Percentiles rank a stretch among this genome's conserved stretches.
phyloP scores from a whole-genome alignment of 2,797 vertebrate genomes.

The Pipistrellus pipistrellus region DNA sequence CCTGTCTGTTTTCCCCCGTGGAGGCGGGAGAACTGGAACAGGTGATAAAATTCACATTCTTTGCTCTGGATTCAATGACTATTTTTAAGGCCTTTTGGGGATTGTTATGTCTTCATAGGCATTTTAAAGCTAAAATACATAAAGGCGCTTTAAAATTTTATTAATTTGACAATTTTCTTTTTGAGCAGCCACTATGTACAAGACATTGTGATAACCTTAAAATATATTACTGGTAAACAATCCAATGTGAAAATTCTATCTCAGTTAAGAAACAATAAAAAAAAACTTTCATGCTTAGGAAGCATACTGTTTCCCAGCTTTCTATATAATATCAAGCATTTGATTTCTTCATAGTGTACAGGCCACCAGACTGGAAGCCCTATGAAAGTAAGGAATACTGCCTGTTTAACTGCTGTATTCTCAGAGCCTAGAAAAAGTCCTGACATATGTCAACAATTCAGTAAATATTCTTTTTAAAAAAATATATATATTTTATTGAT shows the following conservation, averaged over 20 bases:
- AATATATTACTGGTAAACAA: constrained; percentile 22
- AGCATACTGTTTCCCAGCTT: not conserved
- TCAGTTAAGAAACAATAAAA: constrained; percentile 43
- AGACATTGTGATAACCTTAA: constrained; percentile 37
- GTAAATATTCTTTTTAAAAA: constrained; percentile 29
- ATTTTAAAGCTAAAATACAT: constrained; percentile 66
- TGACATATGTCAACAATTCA: not conserved
- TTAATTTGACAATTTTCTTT: constrained; percentile 34
- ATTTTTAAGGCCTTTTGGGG: constrained; percentile 22
- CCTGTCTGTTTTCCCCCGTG: constrained; percentile 39
- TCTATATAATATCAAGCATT: not conserved
- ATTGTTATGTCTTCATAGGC: constrained; percentile 34
- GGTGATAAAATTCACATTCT: constrained; percentile 32
- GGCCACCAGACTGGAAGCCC: not conserved
- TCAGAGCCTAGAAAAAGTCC: not conserved
- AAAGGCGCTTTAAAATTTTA: constrained; percentile 14
- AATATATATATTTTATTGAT: too few relatives aligned
- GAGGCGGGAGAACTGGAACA: not conserved
- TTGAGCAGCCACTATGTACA: not conserved
- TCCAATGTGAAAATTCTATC: not conserved
- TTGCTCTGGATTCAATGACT: constrained; percentile 11
- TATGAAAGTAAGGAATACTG: not conserved
- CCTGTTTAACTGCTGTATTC: not conserved
- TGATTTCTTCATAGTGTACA: constrained; percentile 26
- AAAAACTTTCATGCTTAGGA: constrained; percentile 25